These are phyloP conservation scores for Diabrotica balteata DNA, from an alignment of 2,888 invertebrate genomes.

Conservation along the genomic window DNA sequence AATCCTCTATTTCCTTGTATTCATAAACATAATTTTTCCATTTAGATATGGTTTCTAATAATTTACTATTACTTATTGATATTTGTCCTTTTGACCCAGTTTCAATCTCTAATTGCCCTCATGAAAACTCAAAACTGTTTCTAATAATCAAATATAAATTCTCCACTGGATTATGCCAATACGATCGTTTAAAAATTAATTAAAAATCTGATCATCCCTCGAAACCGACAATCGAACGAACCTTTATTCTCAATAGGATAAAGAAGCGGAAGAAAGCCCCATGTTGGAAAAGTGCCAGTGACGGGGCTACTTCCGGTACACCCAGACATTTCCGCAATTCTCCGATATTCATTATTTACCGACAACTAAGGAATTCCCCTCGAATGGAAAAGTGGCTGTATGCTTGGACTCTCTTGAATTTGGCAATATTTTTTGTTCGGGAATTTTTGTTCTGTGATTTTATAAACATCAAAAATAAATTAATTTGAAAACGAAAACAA, in stretches of 20 bases:
- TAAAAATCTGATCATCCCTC: not conserved
- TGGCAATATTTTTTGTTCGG: not conserved
- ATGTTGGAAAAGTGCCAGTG: slow-evolving; percentile 51
- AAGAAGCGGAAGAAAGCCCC: slow-evolving; percentile 53
- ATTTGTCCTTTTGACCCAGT: no score
- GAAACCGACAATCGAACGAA: slow-evolving; percentile 25
- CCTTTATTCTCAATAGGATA: slow-evolving; percentile 52
- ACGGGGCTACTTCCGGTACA: slow-evolving; percentile 57
- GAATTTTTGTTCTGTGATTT: not conserved
- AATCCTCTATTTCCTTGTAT: no score
- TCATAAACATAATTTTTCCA: no score
- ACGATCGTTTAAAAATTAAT: not conserved
- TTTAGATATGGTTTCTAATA: no score
- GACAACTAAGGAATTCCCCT: slow-evolving; percentile 29
- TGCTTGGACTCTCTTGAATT: slow-evolving; percentile 4
- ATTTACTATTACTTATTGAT: no score
- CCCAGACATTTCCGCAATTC: slow-evolving; percentile 57
- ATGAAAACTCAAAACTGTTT: no score
- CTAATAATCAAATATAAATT: no score
- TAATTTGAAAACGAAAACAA: no score
- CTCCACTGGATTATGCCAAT: not conserved
- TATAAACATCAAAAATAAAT: no score
- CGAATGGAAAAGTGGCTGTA: slow-evolving; percentile 20
- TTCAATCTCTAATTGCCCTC: no score
- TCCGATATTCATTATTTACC: slow-evolving; percentile 54